Conservation (phyloP, 2,797 vertebrate species). For the Zalophus californianus region DNA sequence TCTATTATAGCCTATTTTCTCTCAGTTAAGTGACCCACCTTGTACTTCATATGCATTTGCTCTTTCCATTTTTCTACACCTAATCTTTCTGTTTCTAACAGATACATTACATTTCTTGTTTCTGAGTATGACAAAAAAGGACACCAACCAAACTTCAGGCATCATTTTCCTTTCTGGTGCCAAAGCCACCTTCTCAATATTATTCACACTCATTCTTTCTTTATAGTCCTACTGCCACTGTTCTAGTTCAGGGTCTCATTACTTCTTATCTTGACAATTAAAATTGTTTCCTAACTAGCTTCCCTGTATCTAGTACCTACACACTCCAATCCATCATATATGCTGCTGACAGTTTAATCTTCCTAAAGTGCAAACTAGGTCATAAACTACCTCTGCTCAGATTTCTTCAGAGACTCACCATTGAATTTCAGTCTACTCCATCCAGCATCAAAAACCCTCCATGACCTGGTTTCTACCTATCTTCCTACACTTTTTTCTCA, state of each 20-base stretch:
- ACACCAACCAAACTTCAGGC: background rate
- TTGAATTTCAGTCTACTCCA: background rate
- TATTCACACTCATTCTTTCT: background rate
- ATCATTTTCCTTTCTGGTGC: background rate
- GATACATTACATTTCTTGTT: background rate
- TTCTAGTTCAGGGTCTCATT: background rate
- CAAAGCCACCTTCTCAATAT: background rate
- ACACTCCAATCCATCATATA: background rate
- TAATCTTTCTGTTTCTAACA: background rate
- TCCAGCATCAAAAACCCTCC: background rate
- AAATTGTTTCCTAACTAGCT: conserved; percentile 28
- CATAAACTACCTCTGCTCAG: conserved; percentile 7
- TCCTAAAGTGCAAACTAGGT: background rate
- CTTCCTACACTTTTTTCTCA: background rate
- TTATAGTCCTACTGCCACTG: background rate
- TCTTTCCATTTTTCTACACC: background rate
- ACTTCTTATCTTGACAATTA: background rate
- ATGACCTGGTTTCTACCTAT: background rate
- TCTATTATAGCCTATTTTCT: background rate
- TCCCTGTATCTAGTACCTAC: background rate
- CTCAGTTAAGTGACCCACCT: background rate
- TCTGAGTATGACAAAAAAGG: background rate
- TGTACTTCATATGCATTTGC: background rate
- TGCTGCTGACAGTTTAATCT: conserved; percentile 36
- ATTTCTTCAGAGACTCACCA: conserved; percentile 25